Evolutionary conservation across 2,888 invertebrate genomes (phyloP).

Genomic region (Platycnemis pennipes): DNA sequence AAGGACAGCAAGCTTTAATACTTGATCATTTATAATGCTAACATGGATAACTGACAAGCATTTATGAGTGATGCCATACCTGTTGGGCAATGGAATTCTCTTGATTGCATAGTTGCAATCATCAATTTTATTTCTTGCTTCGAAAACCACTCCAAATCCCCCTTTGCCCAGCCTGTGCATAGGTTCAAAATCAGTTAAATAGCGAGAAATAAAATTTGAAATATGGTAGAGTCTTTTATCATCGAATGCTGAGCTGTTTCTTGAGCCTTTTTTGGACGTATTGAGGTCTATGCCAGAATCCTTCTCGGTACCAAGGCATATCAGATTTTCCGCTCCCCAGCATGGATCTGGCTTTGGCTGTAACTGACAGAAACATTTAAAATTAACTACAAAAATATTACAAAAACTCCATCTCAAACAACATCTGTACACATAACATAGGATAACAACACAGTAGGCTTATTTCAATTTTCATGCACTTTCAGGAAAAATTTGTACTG

Average conservation of each 20-base stretch:
- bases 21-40: not conserved
- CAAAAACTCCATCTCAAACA: not conserved
- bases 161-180: constrained; percentile 92
- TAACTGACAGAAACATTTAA: not conserved
- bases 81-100: constrained; percentile 91
- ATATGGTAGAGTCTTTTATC: constrained; percentile 72
- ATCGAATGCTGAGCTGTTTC: constrained; percentile 76
- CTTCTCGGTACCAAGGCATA: not conserved
- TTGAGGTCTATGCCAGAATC: constrained; percentile 76
- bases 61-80: constrained; percentile 78
- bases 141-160: constrained; percentile 98
- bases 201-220: constrained; percentile 83
- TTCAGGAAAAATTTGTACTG: too few species aligned
- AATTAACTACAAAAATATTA: not conserved
- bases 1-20: constrained; percentile 65
- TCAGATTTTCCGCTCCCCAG: constrained; percentile 23
- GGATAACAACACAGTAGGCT: too few species aligned
- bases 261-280: constrained; percentile 75
- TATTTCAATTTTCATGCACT: too few species aligned
- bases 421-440: too few species aligned
- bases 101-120: constrained; percentile 97
- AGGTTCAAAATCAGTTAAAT: constrained; percentile 91
- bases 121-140: constrained; percentile 95
- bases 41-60: constrained; percentile 31
- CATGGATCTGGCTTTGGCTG: not conserved